Evolutionary conservation across 2,888 invertebrate species (phyloP), one percentile per base, ranked within the genome.

Genomic region (Acleris laterana): DNA sequence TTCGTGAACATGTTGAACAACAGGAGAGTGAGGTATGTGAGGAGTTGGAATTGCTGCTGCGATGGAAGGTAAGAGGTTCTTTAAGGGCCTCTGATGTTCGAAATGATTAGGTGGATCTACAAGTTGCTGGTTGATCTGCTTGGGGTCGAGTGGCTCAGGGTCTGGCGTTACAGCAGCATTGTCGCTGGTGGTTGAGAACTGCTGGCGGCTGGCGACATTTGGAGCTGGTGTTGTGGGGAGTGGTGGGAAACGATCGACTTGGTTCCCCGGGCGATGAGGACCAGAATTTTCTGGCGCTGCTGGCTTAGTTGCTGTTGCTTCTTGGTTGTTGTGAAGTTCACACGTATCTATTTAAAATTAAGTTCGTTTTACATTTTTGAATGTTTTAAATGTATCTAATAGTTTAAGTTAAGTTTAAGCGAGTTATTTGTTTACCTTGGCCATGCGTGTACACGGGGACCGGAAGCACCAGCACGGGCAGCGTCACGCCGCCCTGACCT

Each of bases 401-500:
- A 4, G 9, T 9, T 32, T 11, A 1, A 13, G 13, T 3, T 13
- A 9, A 38, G 11, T 1, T 38, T n/a, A n/a, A n/a, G n/a, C n/a
- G 1, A 13, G 38, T 38, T 11, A 50, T 32, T 16, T n/a, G 3
- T 9, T n/a, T 1, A 58, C 56, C 51, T 64, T 55, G 49, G 32
- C 19, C 22, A 16, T 32, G 46, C 13, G 55, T 62, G 28, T 57
- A 68, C 6, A 70, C 53, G 0, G 70, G 69, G 28, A 69, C 53
- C 2, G 70, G 70, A n/a, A 70, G 46, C 42, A 70, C 62, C 53
- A 70, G 58, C 38, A 70, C 58, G 5, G 70, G 70, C 20, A 70
- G 63, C 3, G 69, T 57, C 6, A 65, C 17, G 19, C 59, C 58
- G 3, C 57, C 49, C 9, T 50, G 48, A 6, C 69, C 61, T 61